These are phyloP conservation scores for Volucella zonaria DNA, from an alignment of 2,888 invertebrate genomes.

Conservation along the genomic window DNA sequence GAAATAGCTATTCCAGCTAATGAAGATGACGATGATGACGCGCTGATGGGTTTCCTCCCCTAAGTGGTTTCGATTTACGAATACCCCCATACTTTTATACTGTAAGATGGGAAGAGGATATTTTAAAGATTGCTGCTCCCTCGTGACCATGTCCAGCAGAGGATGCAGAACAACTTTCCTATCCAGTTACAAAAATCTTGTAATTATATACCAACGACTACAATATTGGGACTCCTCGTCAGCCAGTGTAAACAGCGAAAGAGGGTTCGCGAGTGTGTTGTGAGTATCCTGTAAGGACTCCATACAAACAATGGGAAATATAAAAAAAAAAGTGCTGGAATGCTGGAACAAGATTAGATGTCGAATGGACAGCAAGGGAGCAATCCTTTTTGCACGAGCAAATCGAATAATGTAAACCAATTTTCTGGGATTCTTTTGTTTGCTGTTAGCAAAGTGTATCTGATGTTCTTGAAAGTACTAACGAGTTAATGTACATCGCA, in stretches of 20 bases:
- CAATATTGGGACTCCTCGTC: conserved; percentile 30
- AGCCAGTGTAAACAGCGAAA: conserved; percentile 14
- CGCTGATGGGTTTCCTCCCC: conserved; percentile 49
- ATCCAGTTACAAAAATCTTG: conserved; percentile 50
- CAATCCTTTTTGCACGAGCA: not conserved
- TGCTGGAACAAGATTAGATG: too few relatives aligned
- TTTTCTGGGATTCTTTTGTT: conserved; percentile 4
- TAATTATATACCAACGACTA: conserved; percentile 28
- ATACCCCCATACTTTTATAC: conserved; percentile 5
- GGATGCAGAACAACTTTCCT: conserved; percentile 31
- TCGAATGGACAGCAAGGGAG: too few relatives aligned
- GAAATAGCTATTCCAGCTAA: conserved; percentile 30
- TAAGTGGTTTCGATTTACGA: conserved; percentile 63
- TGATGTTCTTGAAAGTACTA: too few relatives aligned
- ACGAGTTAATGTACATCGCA: too few relatives aligned
- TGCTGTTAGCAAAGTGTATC: not conserved
- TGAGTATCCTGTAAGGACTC: conserved; percentile 1
- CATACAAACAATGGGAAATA: too few relatives aligned
- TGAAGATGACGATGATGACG: conserved; percentile 32
- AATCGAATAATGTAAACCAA: conserved; percentile 2
- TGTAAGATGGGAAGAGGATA: conserved; percentile 4
- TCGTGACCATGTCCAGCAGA: conserved; percentile 20
- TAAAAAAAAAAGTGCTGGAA: too few relatives aligned
- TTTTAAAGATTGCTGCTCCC: not conserved
- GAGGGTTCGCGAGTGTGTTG: not conserved